Conservation (phyloP, 2,888 invertebrate species). For the Petrophora chlorosata region DNA sequence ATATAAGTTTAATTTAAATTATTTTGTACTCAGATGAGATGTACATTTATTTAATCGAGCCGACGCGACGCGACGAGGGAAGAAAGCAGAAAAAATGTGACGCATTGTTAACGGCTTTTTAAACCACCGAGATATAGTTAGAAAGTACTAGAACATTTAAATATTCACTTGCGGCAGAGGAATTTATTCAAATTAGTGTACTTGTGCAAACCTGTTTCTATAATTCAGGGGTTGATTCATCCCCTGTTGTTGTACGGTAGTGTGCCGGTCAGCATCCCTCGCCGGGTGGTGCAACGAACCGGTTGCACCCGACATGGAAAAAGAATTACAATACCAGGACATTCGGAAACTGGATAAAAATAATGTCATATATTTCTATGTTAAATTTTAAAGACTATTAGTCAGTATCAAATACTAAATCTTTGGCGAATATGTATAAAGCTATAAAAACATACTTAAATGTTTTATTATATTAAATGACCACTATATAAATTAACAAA, state of each 20-base stretch:
- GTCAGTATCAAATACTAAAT: too few relatives aligned
- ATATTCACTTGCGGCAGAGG: constrained; percentile 49
- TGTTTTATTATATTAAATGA: constrained; percentile 3
- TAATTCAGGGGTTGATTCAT: constrained; percentile 44
- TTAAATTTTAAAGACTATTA: too few relatives aligned
- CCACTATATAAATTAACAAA: constrained; percentile 12
- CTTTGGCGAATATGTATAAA: too few relatives aligned
- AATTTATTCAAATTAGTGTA: constrained; percentile 76
- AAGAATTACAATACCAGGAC: too few relatives aligned
- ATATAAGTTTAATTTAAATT: constrained; percentile 13
- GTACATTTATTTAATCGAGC: constrained; percentile 33
- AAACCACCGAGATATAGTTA: constrained; percentile 35
- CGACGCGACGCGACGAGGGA: constrained; percentile 30
- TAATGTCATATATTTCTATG: too few relatives aligned
- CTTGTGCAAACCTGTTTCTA: constrained; percentile 67
- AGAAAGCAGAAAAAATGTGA: constrained; percentile 34
- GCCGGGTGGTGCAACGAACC: constrained; percentile 28
- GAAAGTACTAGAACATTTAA: constrained; percentile 39
- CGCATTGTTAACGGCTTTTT: constrained; percentile 44
- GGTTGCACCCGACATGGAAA: constrained; percentile 29
- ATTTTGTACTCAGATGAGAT: constrained; percentile 25
- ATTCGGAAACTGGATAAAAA: constrained; percentile 1
- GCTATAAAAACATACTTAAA: background rate
- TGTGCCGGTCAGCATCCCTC: constrained; percentile 42
- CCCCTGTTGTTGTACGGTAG: constrained; percentile 35